Percentiles rank a stretch among this genome's conserved stretches.
Conservation (phyloP, 2,113 vertebrate species). For the Aspidoscelis tigris region DNA sequence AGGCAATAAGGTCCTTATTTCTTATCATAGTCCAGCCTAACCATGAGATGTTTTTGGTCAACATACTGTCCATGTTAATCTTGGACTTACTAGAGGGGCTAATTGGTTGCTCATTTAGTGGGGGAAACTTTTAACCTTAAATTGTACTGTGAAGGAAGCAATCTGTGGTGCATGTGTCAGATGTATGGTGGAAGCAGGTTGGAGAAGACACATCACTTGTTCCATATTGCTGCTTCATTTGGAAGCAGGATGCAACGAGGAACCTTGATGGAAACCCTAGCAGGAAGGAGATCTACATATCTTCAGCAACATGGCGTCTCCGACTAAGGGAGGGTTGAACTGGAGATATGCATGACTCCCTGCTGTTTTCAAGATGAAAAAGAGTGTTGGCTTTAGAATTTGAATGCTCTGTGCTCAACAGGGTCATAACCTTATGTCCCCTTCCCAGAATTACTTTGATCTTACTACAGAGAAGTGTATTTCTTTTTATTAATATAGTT, state of each 20-base stretch:
- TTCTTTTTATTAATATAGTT: conserved; percentile 51
- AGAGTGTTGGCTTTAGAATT: background rate
- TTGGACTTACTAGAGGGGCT: background rate
- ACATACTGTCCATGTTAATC: background rate
- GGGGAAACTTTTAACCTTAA: background rate
- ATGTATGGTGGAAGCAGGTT: background rate
- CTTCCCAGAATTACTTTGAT: background rate
- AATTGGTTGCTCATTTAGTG: background rate
- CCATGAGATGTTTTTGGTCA: background rate
- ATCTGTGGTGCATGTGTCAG: too few relatives aligned
- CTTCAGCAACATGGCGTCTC: background rate
- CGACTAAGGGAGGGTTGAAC: background rate
- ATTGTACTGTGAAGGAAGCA: background rate
- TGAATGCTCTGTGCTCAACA: background rate
- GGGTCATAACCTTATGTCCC: background rate
- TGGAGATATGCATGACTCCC: background rate
- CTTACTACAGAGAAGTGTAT: conserved; percentile 42
- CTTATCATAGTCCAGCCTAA: background rate
- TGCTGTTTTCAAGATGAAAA: background rate
- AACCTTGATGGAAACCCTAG: background rate
- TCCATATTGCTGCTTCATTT: background rate
- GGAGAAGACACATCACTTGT: background rate
- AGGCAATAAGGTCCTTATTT: background rate
- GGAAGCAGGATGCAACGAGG: background rate
- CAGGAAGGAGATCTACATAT: background rate